A percentile compares a stretch with the other conserved stretches of the same genome.
These are phyloP conservation scores for Sepiola atlantica DNA, from an alignment of 2,888 invertebrate genomes.

Conservation along the genomic window DNA sequence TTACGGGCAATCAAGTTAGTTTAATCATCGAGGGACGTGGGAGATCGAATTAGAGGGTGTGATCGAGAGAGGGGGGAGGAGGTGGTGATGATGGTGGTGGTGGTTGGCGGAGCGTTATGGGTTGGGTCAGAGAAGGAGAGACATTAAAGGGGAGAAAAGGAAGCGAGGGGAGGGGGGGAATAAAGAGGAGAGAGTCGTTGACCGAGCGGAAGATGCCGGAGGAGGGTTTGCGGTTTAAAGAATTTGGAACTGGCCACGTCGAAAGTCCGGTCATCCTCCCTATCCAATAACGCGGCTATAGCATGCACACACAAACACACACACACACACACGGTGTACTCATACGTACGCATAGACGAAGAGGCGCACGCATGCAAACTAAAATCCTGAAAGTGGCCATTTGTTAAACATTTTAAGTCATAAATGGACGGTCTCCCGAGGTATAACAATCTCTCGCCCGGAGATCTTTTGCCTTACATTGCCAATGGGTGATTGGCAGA, in stretches of 20 bases:
- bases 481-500: neutral
- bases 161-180: neutral
- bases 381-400: slow-evolving; percentile 18
- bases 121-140: neutral
- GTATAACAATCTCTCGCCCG: neutral
- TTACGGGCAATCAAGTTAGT: slow-evolving; percentile 32
- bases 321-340: no score
- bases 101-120: neutral
- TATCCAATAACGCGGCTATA: no score
- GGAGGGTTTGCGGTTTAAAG: neutral
- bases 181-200: no score
- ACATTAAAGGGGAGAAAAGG: neutral
- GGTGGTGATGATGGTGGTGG: neutral
- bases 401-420: neutral
- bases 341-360: no score
- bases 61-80: neutral
- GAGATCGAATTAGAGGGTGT: neutral
- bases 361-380: no score
- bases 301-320: no score
- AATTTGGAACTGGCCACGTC: slow-evolving; percentile 32
- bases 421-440: slow-evolving; percentile 10
- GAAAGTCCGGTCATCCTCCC: neutral
- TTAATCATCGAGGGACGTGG: neutral
- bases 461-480: neutral
- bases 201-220: neutral